phyloP scores from a whole-genome alignment of 2,797 vertebrate species.

The Phrynocephalus guinanensis region DNA sequence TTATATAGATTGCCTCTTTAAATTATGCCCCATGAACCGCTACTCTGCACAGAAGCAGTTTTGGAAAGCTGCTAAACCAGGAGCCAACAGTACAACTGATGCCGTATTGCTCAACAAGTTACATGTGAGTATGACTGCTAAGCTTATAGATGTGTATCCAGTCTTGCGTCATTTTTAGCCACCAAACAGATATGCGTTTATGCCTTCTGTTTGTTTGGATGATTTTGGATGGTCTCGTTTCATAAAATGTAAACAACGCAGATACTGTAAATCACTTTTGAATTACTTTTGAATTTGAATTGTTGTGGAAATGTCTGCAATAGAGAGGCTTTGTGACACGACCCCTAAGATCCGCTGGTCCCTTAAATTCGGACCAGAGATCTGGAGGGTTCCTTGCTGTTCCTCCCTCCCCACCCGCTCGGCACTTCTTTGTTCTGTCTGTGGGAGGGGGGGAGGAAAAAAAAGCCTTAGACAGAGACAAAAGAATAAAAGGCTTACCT shows the following conservation, averaged over 20 bases:
- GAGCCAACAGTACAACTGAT: constrained; percentile 95
- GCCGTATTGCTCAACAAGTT: constrained; percentile 93
- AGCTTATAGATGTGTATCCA: fast-evolving
- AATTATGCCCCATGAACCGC: constrained; percentile 97
- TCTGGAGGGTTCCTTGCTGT: too few relatives aligned
- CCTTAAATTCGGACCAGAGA: too few relatives aligned
- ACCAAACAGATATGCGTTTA: background rate
- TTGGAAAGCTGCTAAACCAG: constrained; percentile 98
- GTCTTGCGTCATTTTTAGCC: background rate
- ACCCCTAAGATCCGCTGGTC: too few relatives aligned
- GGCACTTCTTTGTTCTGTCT: too few relatives aligned
- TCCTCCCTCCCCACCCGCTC: too few relatives aligned
- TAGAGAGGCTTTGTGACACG: background rate
- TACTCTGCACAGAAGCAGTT: constrained; percentile 99
- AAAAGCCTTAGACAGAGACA: too few relatives aligned
- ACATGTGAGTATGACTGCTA: constrained; percentile 82
- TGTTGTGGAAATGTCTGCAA: too few relatives aligned
- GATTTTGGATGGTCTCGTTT: background rate
- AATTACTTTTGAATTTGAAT: background rate
- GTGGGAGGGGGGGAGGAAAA: too few relatives aligned
- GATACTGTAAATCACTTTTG: background rate
- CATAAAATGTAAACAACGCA: background rate
- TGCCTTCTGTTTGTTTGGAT: background rate
- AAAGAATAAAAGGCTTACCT: too few relatives aligned
- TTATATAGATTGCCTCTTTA: constrained; percentile 95